Percentiles rank a stretch among this genome's conserved stretches.
Conservation (phyloP, 2,888 invertebrate genomes). For the Drosophila affinis region DNA sequence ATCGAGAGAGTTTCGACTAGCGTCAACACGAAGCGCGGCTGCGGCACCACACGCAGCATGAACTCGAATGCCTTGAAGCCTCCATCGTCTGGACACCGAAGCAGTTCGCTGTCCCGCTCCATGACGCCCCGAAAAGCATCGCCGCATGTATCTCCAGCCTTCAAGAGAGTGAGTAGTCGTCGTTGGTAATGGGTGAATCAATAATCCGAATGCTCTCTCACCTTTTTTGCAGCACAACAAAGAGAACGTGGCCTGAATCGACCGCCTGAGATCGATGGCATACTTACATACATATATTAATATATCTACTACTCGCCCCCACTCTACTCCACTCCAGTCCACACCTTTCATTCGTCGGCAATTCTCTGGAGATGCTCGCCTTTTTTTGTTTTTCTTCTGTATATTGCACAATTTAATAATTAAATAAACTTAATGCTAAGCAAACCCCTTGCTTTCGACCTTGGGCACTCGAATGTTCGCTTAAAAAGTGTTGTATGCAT, state of each 20-base stretch:
- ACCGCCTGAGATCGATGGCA: not conserved
- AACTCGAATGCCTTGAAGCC: slow-evolving; percentile 54
- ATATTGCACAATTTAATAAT: slow-evolving; percentile 46
- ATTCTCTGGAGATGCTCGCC: slow-evolving; percentile 36
- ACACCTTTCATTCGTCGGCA: slow-evolving; percentile 32
- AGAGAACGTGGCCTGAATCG: slow-evolving; percentile 66
- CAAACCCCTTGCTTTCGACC: slow-evolving; percentile 17
- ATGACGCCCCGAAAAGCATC: slow-evolving; percentile 65
- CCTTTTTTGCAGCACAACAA: slow-evolving; percentile 69
- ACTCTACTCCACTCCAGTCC: slow-evolving; percentile 8
- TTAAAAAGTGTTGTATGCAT: not conserved
- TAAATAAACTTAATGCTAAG: slow-evolving; percentile 53
- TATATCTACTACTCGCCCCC: slow-evolving; percentile 12
- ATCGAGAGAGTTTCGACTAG: slow-evolving; percentile 56
- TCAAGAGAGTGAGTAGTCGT: slow-evolving; percentile 26
- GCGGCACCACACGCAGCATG: slow-evolving; percentile 24
- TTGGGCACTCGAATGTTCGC: not conserved
- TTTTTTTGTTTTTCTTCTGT: slow-evolving; percentile 39
- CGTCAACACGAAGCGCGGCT: slow-evolving; percentile 45
- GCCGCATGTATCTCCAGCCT: slow-evolving; percentile 54
- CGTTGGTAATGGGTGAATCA: slow-evolving; percentile 22
- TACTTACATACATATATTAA: not conserved
- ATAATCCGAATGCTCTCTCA: not conserved
- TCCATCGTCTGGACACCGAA: slow-evolving; percentile 36
- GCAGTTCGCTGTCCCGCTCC: slow-evolving; percentile 57